A percentile compares a stretch with the other conserved stretches of the same genome.
Conservation (phyloP, 2,888 invertebrate genomes). For the Hemithea aestivaria region DNA sequence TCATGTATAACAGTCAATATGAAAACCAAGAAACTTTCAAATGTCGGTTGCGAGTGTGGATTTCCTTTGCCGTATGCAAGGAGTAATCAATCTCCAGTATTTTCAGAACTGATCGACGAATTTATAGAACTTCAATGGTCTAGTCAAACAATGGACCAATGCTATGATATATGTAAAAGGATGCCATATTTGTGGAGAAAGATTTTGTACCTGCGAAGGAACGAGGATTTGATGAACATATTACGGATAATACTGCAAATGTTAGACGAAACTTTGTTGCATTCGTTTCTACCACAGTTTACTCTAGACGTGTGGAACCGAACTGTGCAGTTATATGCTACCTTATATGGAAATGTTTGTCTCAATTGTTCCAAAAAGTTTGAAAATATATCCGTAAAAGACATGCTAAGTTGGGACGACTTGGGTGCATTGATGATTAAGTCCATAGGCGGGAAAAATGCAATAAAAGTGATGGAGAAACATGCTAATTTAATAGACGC, state of each 20-base stretch:
- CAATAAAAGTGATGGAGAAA: conserved; percentile 77
- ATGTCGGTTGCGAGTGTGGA: conserved; percentile 78
- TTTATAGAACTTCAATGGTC: conserved; percentile 75
- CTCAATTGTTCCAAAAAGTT: conserved; percentile 80
- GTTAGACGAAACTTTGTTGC: conserved; percentile 76
- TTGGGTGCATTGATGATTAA: conserved; percentile 80
- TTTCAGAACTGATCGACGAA: conserved; percentile 75
- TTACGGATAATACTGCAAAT: conserved; percentile 80
- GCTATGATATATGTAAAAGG: conserved; percentile 74
- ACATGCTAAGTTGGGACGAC: conserved; percentile 80
- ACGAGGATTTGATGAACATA: conserved; percentile 71
- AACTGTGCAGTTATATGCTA: conserved; percentile 74
- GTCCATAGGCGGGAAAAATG: conserved; percentile 78
- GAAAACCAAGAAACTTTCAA: conserved; percentile 56
- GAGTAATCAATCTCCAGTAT: conserved; percentile 62
- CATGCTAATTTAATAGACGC: conserved; percentile 76
- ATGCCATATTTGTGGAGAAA: conserved; percentile 83
- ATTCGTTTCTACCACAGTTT: conserved; percentile 74
- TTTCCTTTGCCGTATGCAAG: conserved; percentile 77
- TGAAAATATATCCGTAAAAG: conserved; percentile 60
- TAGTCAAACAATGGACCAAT: conserved; percentile 59
- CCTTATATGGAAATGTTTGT: conserved; percentile 78
- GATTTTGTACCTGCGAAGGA: conserved; percentile 70
- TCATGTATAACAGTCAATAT: conserved; percentile 79
- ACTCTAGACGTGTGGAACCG: conserved; percentile 80